Evolutionary conservation across 2,888 invertebrate genomes (phyloP).

Genomic region (Eupsilia transversa): DNA sequence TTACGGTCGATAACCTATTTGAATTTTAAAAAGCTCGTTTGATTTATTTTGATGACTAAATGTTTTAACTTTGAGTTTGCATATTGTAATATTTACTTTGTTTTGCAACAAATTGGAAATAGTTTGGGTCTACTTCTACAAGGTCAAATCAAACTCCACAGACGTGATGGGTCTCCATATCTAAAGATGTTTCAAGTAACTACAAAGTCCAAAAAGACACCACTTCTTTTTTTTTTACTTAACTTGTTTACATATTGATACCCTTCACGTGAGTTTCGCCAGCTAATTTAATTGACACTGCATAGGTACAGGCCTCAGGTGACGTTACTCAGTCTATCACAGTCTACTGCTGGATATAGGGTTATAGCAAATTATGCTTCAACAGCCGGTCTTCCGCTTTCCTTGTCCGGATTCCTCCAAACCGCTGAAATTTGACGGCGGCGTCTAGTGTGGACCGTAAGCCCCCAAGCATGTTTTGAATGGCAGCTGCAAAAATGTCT

Average conservation of each 20-base stretch:
- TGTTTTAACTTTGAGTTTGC: constrained; percentile 12
- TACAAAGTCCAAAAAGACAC: neutral
- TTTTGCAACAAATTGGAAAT: neutral
- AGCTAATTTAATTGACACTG: neutral
- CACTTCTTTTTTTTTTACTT: neutral
- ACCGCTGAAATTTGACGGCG: neutral
- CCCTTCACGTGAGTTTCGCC: neutral
- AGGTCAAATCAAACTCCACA: neutral
- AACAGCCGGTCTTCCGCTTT: neutral
- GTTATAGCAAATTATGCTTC: neutral
- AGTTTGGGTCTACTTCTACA: neutral
- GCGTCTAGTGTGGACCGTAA: neutral
- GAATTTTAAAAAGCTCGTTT: constrained; percentile 31
- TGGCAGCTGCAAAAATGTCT: too few species aligned
- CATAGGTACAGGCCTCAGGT: neutral
- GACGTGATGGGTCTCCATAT: neutral
- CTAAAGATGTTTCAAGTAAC: neutral
- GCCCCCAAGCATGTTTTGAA: neutral
- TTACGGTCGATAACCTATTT: constrained; percentile 44
- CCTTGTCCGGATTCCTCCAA: neutral
- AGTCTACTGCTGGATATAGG: neutral
- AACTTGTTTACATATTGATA: neutral
- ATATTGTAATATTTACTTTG: neutral
- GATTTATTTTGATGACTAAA: constrained; percentile 5
- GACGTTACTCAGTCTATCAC: neutral